Percentiles rank a stretch among this genome's conserved stretches.
phyloP scores from a whole-genome alignment of 2,797 vertebrate species.

The Falco columbarius region DNA sequence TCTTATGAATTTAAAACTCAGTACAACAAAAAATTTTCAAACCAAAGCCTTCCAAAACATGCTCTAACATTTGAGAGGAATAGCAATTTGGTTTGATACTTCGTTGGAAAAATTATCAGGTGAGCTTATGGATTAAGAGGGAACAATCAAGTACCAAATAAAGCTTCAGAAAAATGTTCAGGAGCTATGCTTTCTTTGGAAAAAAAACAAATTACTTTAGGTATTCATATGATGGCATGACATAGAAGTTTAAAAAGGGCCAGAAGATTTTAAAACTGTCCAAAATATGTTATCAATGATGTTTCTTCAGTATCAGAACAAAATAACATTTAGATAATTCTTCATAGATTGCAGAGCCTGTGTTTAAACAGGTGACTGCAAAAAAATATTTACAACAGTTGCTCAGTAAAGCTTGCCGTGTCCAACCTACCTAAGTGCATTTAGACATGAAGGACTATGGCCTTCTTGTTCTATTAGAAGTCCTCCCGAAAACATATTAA shows the following conservation, averaged over 20 bases:
- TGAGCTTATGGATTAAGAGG: background rate
- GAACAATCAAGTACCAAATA: background rate
- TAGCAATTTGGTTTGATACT: background rate
- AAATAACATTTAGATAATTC: background rate
- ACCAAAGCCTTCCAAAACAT: background rate
- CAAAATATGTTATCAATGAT: background rate
- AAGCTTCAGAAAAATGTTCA: background rate
- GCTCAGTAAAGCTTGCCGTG: background rate
- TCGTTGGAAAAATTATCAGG: background rate
- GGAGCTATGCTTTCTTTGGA: background rate
- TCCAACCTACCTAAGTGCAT: background rate
- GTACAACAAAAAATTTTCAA: background rate
- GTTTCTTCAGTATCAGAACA: background rate
- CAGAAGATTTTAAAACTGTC: background rate
- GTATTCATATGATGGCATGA: background rate
- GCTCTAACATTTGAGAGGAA: background rate
- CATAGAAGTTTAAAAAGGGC: fast-evolving
- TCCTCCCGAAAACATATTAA: background rate
- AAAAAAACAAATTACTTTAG: background rate
- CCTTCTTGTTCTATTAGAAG: background rate
- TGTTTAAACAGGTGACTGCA: background rate
- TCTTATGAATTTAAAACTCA: background rate
- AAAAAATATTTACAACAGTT: background rate
- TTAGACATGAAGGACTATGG: background rate
- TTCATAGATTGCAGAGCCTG: background rate